Evolutionary conservation across 2,888 invertebrate genomes (phyloP).

Genomic region (Erannis defoliaria): DNA sequence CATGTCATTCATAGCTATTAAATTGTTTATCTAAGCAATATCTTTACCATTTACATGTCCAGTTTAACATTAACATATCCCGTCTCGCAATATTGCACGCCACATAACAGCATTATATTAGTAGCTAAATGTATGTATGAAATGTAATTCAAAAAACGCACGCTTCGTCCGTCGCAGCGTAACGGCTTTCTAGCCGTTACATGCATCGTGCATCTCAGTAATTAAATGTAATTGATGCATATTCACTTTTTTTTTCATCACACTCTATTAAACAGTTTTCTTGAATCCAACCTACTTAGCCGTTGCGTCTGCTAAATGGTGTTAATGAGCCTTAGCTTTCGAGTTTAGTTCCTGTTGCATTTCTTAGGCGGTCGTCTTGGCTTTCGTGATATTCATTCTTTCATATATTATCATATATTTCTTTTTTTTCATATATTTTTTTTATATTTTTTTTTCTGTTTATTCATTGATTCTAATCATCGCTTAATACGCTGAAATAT

Average conservation of each 20-base stretch:
- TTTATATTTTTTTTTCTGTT: too few relatives aligned
- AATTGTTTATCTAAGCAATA: background rate
- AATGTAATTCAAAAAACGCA: conserved; percentile 48
- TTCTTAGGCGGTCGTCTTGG: conserved; percentile 24
- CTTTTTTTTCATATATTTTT: too few relatives aligned
- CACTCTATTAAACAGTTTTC: conserved; percentile 81
- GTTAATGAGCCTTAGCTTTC: conserved; percentile 40
- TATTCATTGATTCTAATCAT: too few relatives aligned
- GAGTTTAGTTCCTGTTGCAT: conserved; percentile 43
- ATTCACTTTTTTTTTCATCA: conserved; percentile 77
- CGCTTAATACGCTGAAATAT: too few relatives aligned
- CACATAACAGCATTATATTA: conserved; percentile 20
- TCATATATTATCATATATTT: too few relatives aligned
- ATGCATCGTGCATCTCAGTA: conserved; percentile 76
- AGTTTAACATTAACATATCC: conserved; percentile 20
- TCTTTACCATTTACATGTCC: conserved; percentile 19
- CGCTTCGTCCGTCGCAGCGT: conserved; percentile 73
- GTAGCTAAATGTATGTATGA: conserved; percentile 19
- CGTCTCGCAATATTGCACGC: conserved; percentile 17
- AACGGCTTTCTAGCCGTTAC: conserved; percentile 78
- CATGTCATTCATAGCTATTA: background rate
- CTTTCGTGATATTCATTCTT: conserved; percentile 6
- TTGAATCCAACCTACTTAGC: conserved; percentile 64
- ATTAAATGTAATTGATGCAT: conserved; percentile 78
- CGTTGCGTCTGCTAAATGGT: conserved; percentile 70